Evolutionary conservation across 2,797 vertebrate species (phyloP).

Genomic region (Sphaeramia orbicularis): DNA sequence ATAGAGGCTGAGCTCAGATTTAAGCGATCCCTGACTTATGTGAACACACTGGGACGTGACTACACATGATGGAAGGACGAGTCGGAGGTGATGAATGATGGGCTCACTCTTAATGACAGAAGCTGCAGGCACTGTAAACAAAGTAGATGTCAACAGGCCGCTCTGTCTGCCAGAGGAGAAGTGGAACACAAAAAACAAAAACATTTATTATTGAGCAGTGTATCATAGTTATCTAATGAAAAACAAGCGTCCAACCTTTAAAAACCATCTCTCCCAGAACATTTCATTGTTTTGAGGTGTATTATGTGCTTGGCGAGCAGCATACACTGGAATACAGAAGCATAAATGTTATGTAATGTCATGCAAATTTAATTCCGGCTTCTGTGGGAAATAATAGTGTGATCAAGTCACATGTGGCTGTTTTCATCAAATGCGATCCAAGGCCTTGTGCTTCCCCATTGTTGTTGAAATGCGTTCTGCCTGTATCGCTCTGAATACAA

Average conservation of each 20-base stretch:
- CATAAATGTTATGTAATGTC: not conserved
- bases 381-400: not conserved
- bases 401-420: no score
- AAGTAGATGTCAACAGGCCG: conserved; percentile 10
- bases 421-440: no score
- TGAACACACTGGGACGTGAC: not conserved
- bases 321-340: not conserved
- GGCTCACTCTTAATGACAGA: conserved; percentile 15
- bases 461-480: not conserved
- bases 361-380: not conserved
- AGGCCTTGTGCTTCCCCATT: not conserved
- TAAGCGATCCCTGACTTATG: conserved; percentile 1
- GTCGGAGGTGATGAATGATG: conserved; percentile 24
- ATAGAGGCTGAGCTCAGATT: conserved; percentile 5
- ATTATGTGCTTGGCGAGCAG: not conserved
- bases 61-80: not conserved
- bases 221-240: no score
- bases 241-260: no score
- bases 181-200: not conserved
- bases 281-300: not conserved
- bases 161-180: not conserved
- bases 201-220: no score
- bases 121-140: conserved; percentile 16
- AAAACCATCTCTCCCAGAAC: not conserved
- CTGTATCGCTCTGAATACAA: no score